These are phyloP conservation scores for Psittacula derbiana DNA, from an alignment of 2,797 vertebrate species.

Conservation along the genomic window DNA sequence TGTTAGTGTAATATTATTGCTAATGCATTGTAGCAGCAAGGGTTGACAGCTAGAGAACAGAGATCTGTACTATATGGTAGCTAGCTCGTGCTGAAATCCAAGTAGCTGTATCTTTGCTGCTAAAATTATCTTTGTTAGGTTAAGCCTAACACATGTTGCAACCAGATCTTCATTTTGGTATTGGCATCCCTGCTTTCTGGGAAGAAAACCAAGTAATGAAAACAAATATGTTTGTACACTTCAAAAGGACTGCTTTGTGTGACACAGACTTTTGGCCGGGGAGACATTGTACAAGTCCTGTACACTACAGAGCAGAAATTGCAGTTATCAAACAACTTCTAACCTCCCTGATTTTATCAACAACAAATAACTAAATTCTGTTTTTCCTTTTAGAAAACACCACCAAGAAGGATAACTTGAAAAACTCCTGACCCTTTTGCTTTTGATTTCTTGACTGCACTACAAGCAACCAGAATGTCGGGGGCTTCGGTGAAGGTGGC, in stretches of 20 bases:
- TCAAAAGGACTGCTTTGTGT: background rate
- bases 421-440: background rate
- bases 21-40: background rate
- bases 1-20: background rate
- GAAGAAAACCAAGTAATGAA: slow-evolving; percentile 1
- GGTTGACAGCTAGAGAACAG: background rate
- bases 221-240: background rate
- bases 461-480: slow-evolving; percentile 84
- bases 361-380: background rate
- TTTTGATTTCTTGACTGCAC: background rate
- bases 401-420: slow-evolving; percentile 26
- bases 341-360: background rate
- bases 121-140: slow-evolving; percentile 41
- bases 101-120: slow-evolving; percentile 7
- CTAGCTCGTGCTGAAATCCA: background rate
- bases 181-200: background rate
- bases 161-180: slow-evolving; percentile 8
- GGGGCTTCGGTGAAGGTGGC: slow-evolving; percentile 98
- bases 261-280: background rate
- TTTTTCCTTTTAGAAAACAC: slow-evolving; percentile 36
- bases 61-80: background rate
- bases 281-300: background rate
- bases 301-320: background rate
- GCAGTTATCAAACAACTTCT: background rate
- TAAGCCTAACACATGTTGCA: slow-evolving; percentile 11